Conservation (phyloP, 2,113 vertebrate genomes). For the Aleadryas rufinucha region DNA sequence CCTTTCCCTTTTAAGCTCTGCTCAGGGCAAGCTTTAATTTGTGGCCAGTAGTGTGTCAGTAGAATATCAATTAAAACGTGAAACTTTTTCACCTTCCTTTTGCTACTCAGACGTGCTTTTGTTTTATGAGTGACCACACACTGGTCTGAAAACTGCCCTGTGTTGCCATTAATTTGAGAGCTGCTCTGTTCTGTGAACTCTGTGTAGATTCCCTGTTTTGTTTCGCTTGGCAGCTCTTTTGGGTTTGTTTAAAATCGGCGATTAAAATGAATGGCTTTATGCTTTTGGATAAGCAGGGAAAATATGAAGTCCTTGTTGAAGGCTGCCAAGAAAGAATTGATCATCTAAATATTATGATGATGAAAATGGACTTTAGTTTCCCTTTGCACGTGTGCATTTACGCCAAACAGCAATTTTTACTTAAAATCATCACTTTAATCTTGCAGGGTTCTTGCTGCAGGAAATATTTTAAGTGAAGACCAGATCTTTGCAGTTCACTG, state of each 20-base stretch:
- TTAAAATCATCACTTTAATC: not conserved
- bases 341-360: not conserved
- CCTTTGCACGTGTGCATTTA: not conserved
- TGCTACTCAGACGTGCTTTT: rapidly evolving
- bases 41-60: too few species aligned
- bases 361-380: not conserved
- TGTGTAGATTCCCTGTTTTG: not conserved
- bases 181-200: not conserved
- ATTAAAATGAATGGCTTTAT: not conserved
- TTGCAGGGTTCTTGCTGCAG: not conserved
- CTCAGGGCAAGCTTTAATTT: not conserved
- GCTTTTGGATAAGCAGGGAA: not conserved
- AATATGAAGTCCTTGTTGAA: not conserved
- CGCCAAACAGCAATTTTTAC: not conserved
- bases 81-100: not conserved
- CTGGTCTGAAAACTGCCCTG: not conserved
- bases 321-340: not conserved
- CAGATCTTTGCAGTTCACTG: not conserved
- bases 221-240: not conserved
- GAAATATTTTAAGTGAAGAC: not conserved
- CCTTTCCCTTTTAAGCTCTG: not conserved
- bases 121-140: rapidly evolving
- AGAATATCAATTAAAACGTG: rapidly evolving
- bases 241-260: not conserved
- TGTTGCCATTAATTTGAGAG: not conserved